These are phyloP conservation scores for Columbina picui DNA, from an alignment of 2,113 vertebrate species.

Conservation along the genomic window DNA sequence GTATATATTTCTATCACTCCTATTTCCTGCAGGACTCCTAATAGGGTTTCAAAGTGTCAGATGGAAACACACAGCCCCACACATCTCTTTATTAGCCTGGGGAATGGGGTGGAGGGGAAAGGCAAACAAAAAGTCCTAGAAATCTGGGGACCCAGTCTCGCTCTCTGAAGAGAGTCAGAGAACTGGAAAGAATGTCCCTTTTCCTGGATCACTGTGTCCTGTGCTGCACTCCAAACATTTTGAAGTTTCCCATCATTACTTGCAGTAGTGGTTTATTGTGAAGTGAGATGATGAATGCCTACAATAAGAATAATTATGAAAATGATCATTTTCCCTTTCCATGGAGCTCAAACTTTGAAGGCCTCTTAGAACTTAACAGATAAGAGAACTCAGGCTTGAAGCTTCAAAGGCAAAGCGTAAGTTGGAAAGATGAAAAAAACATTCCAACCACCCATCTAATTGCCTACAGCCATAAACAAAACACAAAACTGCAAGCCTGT, in stretches of 20 bases:
- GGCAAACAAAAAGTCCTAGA: neutral
- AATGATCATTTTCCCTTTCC: neutral
- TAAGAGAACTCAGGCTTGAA: neutral
- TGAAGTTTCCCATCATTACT: neutral
- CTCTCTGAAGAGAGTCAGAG: neutral
- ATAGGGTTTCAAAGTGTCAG: neutral
- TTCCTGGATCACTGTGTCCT: neutral
- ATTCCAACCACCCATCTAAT: neutral
- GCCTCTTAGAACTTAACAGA: neutral
- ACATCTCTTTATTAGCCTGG: neutral
- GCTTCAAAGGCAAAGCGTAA: slow-evolving; percentile 22
- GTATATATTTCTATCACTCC: neutral
- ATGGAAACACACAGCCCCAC: neutral
- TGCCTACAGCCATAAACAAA: slow-evolving; percentile 29
- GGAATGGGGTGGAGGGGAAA: no score
- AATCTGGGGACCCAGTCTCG: neutral
- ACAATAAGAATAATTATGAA: neutral
- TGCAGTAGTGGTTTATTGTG: neutral
- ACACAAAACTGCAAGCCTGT: neutral
- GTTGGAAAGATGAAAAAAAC: slow-evolving; percentile 14
- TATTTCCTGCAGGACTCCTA: neutral
- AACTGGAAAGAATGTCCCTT: neutral
- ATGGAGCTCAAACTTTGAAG: neutral
- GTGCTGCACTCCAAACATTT: neutral
- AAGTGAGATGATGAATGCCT: neutral